These are phyloP conservation scores for Muscicapa comitata DNA, from an alignment of 2,797 vertebrate genomes.

Conservation along the genomic window DNA sequence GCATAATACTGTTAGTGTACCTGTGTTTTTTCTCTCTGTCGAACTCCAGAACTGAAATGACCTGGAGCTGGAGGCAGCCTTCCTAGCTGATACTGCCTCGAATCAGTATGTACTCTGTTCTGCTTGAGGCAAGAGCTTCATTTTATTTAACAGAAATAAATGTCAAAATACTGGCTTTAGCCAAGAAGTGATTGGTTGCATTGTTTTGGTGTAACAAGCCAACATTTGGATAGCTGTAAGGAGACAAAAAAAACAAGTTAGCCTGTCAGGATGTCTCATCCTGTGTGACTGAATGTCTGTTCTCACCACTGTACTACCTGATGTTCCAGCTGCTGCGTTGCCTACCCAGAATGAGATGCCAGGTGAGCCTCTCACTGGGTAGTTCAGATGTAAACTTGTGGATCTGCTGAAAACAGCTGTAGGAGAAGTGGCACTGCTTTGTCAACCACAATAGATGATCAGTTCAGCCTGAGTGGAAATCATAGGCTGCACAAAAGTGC, in stretches of 20 bases:
- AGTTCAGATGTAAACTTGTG: not conserved
- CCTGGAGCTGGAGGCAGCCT: not conserved
- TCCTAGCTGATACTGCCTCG: not conserved
- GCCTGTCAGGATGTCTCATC: not conserved
- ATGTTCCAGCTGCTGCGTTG: not conserved
- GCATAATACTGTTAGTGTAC: not conserved
- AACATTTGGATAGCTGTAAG: not conserved
- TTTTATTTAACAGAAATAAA: not conserved
- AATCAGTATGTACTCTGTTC: not conserved
- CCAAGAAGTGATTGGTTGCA: not conserved
- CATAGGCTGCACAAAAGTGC: not conserved
- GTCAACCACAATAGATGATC: not conserved
- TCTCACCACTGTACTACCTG: fast-evolving
- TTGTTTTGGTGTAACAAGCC: not conserved
- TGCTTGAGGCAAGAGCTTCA: not conserved
- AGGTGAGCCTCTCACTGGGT: not conserved
- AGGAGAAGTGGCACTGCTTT: not conserved
- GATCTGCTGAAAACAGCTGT: not conserved
- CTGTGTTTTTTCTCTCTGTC: not conserved
- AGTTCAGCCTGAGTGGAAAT: not conserved
- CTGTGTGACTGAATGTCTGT: not conserved
- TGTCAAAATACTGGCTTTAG: not conserved
- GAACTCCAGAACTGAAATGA: not conserved
- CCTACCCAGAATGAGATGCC: not conserved
- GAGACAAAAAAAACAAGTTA: not conserved